A percentile compares a stretch with the other conserved stretches of the same genome.
Evolutionary conservation across 2,113 vertebrate species (phyloP).

Genomic region (Grammomys dolichurus): DNA sequence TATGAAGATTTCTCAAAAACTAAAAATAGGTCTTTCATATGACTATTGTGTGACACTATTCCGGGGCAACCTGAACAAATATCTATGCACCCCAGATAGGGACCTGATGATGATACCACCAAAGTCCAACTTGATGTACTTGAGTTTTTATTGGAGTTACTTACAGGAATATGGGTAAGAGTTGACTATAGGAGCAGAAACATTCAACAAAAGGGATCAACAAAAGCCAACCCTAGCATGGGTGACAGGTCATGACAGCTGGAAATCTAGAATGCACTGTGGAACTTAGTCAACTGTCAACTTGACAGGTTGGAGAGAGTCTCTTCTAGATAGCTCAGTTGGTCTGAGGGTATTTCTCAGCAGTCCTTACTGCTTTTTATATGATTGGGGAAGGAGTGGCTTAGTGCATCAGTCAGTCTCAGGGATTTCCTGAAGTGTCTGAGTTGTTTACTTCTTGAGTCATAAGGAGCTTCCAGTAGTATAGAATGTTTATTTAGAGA

Average conservation of each 20-base stretch:
- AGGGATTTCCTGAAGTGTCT: background rate
- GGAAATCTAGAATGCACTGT: background rate
- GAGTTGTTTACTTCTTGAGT: background rate
- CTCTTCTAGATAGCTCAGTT: background rate
- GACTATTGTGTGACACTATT: background rate
- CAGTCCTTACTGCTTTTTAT: background rate
- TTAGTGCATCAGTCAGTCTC: background rate
- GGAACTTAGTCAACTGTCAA: background rate
- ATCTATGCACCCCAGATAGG: background rate
- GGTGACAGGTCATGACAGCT: background rate
- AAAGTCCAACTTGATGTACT: background rate
- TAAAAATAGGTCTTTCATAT: background rate
- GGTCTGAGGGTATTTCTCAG: background rate
- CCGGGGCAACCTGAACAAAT: background rate
- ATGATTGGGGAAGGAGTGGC: background rate
- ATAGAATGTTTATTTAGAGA: constrained; percentile 1
- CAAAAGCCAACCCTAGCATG: background rate
- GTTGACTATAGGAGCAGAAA: background rate
- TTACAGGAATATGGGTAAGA: background rate
- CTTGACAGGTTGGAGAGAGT: background rate
- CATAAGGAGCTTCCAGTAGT: background rate
- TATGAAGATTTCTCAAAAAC: background rate
- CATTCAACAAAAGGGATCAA: background rate
- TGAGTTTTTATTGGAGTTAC: background rate
- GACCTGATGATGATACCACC: background rate